Conservation (phyloP, 2,888 invertebrate species). For the Drosophila heteroneura region DNA sequence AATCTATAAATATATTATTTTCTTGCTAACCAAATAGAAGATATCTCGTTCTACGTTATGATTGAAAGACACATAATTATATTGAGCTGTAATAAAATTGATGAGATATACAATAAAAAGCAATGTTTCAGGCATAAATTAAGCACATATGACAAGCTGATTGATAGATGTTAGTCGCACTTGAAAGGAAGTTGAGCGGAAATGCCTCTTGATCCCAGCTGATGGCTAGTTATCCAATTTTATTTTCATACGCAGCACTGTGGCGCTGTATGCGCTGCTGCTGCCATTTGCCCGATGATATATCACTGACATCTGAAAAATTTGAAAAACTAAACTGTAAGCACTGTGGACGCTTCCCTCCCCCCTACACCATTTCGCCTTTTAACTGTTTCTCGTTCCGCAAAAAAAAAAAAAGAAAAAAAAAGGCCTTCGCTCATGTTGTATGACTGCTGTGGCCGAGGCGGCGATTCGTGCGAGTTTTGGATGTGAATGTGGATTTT, state of each 20-base stretch:
- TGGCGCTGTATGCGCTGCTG: conserved; percentile 5
- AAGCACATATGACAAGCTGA: conserved; percentile 46
- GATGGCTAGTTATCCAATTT: conserved; percentile 44
- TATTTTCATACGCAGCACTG: conserved; percentile 34
- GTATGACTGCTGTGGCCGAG: conserved; percentile 27
- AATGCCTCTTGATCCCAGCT: conserved; percentile 58
- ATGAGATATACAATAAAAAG: background rate
- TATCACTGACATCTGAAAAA: conserved; percentile 80
- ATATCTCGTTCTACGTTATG: background rate
- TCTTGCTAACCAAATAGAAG: background rate
- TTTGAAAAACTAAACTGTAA: conserved; percentile 70
- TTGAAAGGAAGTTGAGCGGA: conserved; percentile 62
- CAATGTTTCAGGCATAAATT: conserved; percentile 9
- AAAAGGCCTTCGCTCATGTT: conserved; percentile 41
- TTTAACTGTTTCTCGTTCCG: conserved; percentile 10
- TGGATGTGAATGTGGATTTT: conserved; percentile 51
- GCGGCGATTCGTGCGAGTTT: conserved; percentile 25
- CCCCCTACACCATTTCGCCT: background rate
- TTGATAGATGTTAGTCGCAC: conserved; percentile 59
- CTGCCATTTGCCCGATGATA: conserved; percentile 67
- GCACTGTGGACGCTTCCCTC: conserved; percentile 2
- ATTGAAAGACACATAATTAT: background rate
- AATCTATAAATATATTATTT: background rate
- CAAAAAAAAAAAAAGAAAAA: background rate
- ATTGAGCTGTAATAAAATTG: conserved; percentile 5